A percentile compares a stretch with the other conserved stretches of the same genome.
Conservation (phyloP, 2,888 invertebrate genomes). For the Silvanus unidentatus region DNA sequence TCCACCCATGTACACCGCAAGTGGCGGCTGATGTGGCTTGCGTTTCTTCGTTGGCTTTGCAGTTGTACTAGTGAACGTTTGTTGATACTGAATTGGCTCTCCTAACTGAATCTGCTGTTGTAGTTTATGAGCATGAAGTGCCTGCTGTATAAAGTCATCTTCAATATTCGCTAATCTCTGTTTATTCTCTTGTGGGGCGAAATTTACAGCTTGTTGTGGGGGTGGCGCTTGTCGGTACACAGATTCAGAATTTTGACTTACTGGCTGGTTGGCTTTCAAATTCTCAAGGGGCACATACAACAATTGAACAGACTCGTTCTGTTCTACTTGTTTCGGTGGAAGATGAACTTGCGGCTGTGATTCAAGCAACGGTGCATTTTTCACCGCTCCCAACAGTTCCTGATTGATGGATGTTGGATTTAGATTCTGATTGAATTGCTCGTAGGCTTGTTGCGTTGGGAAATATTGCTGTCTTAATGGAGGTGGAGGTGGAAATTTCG, state of each 20-base stretch:
- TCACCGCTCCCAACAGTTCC: slow-evolving; percentile 24
- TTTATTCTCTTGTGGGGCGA: slow-evolving; percentile 12
- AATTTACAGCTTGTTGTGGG: slow-evolving; percentile 1
- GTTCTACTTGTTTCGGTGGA: slow-evolving; percentile 17
- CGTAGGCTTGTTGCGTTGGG: slow-evolving; percentile 24
- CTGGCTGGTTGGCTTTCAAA: slow-evolving; percentile 46
- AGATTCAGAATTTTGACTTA: slow-evolving; percentile 45
- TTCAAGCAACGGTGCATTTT: slow-evolving; percentile 10
- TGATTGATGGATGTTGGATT: slow-evolving; percentile 25
- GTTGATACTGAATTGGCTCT: slow-evolving; percentile 35
- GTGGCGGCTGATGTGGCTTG: slow-evolving; percentile 77
- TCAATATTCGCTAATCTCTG: slow-evolving; percentile 40
- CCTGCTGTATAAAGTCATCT: slow-evolving; percentile 44
- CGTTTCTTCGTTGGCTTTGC: slow-evolving; percentile 51
- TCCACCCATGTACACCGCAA: slow-evolving; percentile 72
- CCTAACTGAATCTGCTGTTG: slow-evolving; percentile 38
- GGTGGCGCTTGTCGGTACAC: slow-evolving; percentile 34
- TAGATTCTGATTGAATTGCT: slow-evolving; percentile 25
- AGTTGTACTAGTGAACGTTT: slow-evolving; percentile 46
- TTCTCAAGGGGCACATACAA: slow-evolving; percentile 74
- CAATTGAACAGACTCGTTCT: slow-evolving; percentile 64
- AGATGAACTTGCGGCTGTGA: slow-evolving; percentile 3
- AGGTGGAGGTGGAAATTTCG: slow-evolving; percentile 14
- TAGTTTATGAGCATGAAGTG: slow-evolving; percentile 42
- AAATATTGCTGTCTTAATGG: slow-evolving; percentile 17